phyloP scores from a whole-genome alignment of 2,113 vertebrate species.

The Sander vitreus region DNA sequence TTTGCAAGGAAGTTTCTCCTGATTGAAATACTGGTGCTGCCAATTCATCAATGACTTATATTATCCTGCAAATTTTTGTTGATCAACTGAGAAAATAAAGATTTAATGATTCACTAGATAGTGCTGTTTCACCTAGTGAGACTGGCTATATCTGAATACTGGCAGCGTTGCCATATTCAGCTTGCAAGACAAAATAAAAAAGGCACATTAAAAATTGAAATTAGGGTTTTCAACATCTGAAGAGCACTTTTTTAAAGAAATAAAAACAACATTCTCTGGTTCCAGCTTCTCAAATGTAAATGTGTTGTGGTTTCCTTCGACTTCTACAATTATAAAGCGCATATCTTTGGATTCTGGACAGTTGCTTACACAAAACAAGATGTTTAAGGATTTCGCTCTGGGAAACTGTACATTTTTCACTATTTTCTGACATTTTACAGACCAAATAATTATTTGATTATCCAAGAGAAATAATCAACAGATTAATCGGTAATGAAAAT shows the following conservation, averaged over 20 bases:
- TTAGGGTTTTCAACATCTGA: not conserved
- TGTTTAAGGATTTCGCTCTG: not conserved
- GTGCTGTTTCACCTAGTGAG: conserved; percentile 7
- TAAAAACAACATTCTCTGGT: no score
- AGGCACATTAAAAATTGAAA: not conserved
- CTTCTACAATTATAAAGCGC: not conserved
- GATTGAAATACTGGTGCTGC: conserved; percentile 20
- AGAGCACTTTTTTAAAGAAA: no score
- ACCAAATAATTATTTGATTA: no score
- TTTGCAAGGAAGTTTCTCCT: no score
- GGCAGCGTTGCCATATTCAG: not conserved
- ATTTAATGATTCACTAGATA: conserved; percentile 7
- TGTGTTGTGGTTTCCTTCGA: not conserved
- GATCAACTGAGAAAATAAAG: not conserved
- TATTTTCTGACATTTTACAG: no score
- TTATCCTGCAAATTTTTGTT: conserved; percentile 11
- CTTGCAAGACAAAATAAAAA: not conserved
- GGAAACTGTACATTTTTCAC: not conserved
- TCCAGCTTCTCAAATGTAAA: no score
- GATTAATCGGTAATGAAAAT: no score
- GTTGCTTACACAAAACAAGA: not conserved
- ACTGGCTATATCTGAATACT: not conserved
- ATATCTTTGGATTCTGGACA: not conserved
- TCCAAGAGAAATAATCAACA: no score
- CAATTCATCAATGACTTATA: conserved; percentile 42